phyloP scores from a whole-genome alignment of 2,113 vertebrate genomes.

The Polypterus bichir region DNA sequence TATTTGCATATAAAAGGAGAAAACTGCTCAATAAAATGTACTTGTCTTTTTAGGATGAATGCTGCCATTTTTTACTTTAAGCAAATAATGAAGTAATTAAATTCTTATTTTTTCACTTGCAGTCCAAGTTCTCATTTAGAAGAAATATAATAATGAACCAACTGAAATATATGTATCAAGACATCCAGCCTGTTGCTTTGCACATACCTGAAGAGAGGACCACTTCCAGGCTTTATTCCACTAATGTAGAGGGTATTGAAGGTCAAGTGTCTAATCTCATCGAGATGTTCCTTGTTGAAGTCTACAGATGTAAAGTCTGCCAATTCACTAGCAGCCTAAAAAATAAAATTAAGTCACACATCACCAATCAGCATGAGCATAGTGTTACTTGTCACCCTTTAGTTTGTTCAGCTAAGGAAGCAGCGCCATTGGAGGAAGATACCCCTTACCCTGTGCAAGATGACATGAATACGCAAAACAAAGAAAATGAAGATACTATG shows the following conservation, averaged over 20 bases:
- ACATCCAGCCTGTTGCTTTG: constrained; percentile 24
- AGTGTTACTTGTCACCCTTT: constrained; percentile 1
- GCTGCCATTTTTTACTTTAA: neutral
- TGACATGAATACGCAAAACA: constrained; percentile 29
- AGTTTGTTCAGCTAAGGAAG: constrained; percentile 17
- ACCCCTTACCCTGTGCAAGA: constrained; percentile 16
- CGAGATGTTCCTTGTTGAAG: constrained; percentile 46
- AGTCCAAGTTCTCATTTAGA: neutral
- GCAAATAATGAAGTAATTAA: neutral
- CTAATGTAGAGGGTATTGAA: constrained; percentile 28
- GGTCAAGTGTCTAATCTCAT: constrained; percentile 22
- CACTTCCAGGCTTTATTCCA: constrained; percentile 29
- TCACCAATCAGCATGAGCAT: constrained; percentile 22
- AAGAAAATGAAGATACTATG: constrained; percentile 35
- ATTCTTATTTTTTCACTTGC: constrained; percentile 11
- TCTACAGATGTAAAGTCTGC: constrained; percentile 37
- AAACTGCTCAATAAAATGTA: too few species aligned
- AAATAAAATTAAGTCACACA: constrained; percentile 29
- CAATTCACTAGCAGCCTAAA: constrained; percentile 39
- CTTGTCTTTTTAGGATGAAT: too few species aligned
- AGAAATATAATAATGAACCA: constrained; percentile 12
- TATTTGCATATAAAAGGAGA: too few species aligned
- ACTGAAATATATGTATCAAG: constrained; percentile 27
- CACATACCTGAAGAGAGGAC: constrained; percentile 16
- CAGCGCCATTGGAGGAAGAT: constrained; percentile 11